phyloP scores from a whole-genome alignment of 1,140 invertebrate genomes.

The Formica selysi region DNA sequence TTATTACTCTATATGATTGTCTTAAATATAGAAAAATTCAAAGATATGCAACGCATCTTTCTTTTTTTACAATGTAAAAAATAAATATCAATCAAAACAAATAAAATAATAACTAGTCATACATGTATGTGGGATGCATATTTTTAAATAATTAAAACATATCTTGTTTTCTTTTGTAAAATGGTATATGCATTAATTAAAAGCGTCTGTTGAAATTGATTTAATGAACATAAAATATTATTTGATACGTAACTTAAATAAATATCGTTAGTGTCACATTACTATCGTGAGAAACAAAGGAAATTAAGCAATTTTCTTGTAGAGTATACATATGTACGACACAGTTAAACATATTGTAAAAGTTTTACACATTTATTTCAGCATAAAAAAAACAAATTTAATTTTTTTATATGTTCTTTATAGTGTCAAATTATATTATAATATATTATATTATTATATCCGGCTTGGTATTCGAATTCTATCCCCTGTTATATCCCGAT shows the following conservation, averaged over 20 bases:
- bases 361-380: neutral
- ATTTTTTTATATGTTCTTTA: neutral
- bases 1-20: neutral
- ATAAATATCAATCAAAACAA: too few relatives aligned
- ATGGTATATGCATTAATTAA: neutral
- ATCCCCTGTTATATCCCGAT: conserved; percentile 30
- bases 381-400: neutral
- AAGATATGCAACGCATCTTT: neutral
- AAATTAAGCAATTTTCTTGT: neutral
- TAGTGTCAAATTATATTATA: neutral
- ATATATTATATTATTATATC: neutral
- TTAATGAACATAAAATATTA: neutral
- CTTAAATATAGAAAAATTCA: neutral
- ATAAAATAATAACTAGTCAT: neutral
- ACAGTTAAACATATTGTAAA: neutral
- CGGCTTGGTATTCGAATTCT: conserved; percentile 19
- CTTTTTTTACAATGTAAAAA: neutral
- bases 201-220: neutral
- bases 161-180: neutral
- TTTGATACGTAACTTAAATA: neutral
- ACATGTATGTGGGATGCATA: neutral
- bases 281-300: neutral
- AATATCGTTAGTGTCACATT: too few relatives aligned
- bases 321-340: neutral
- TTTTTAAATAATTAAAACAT: neutral